Percentiles rank a stretch among this genome's conserved stretches.
These are phyloP conservation scores for Tholera decimalis DNA, from an alignment of 2,888 invertebrate genomes.

Conservation along the genomic window DNA sequence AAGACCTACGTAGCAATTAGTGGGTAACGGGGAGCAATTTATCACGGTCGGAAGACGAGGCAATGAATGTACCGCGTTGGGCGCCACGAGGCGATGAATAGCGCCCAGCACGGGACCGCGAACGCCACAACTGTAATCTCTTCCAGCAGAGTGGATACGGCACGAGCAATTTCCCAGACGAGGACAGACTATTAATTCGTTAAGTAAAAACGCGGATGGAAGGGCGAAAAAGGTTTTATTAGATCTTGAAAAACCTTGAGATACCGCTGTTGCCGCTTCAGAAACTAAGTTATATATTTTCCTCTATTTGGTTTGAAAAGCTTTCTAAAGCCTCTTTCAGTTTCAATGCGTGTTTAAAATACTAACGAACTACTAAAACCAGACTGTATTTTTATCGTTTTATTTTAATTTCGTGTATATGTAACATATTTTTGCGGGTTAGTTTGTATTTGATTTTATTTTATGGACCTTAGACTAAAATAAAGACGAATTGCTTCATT, in stretches of 20 bases:
- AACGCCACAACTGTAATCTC: conserved; percentile 64
- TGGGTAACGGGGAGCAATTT: conserved; percentile 58
- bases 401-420: too few relatives aligned
- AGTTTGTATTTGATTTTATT: too few relatives aligned
- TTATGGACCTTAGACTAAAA: too few relatives aligned
- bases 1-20: conserved; percentile 58
- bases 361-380: too few relatives aligned
- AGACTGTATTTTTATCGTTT: too few relatives aligned
- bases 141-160: conserved; percentile 65
- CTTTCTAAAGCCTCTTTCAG: neutral
- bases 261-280: neutral
- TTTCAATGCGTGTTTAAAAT: too few relatives aligned
- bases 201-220: conserved; percentile 32
- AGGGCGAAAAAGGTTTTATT: conserved; percentile 10
- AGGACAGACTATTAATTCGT: conserved; percentile 42
- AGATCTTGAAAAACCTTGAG: neutral
- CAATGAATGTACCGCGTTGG: conserved; percentile 52
- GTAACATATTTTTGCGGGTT: too few relatives aligned
- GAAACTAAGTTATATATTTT: neutral
- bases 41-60: conserved; percentile 61
- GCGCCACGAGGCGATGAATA: conserved; percentile 56
- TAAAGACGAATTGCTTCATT: neutral
- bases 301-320: too few relatives aligned
- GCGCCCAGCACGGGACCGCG: conserved; percentile 36
- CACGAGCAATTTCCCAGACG: conserved; percentile 59